Evolutionary conservation across 2,888 invertebrate genomes (phyloP).

Genomic region (Microctonus hyperodae): DNA sequence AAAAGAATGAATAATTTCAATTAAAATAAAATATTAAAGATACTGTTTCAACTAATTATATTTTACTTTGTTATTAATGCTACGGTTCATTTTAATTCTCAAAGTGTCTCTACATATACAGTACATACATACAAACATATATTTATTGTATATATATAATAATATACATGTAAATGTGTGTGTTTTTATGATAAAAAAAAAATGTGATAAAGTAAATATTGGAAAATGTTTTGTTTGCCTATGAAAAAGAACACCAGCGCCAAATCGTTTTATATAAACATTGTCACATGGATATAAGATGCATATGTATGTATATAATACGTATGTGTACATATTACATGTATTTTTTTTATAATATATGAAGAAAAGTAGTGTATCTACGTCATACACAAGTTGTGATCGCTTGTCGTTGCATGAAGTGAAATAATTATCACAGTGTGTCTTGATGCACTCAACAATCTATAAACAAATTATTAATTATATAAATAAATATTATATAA

Average conservation of each 20-base stretch:
- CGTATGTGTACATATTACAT: neutral
- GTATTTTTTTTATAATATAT: neutral
- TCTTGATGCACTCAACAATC: neutral
- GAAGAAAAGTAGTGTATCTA: conserved; percentile 6
- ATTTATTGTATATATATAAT: no score
- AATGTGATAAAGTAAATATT: neutral
- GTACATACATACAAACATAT: neutral
- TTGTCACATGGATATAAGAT: no score
- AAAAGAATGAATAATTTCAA: conserved; percentile 6
- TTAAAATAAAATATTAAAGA: neutral
- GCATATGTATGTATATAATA: neutral
- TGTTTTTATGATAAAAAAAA: neutral
- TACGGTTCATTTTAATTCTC: conserved; percentile 10
- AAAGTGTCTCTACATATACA: neutral
- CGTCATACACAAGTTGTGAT: neutral
- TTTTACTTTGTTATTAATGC: neutral
- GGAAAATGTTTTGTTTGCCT: conserved; percentile 19
- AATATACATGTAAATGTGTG: neutral
- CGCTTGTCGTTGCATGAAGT: conserved; percentile 16
- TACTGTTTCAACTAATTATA: conserved; percentile 9
- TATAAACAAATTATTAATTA: neutral
- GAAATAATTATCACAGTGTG: conserved; percentile 9
- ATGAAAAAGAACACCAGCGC: neutral
- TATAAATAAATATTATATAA: conserved; percentile 5
- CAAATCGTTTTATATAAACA: neutral